Evolutionary conservation across 2,888 invertebrate species (phyloP), one percentile per base, ranked within the genome.

Genomic region (Apoda limacodes): DNA sequence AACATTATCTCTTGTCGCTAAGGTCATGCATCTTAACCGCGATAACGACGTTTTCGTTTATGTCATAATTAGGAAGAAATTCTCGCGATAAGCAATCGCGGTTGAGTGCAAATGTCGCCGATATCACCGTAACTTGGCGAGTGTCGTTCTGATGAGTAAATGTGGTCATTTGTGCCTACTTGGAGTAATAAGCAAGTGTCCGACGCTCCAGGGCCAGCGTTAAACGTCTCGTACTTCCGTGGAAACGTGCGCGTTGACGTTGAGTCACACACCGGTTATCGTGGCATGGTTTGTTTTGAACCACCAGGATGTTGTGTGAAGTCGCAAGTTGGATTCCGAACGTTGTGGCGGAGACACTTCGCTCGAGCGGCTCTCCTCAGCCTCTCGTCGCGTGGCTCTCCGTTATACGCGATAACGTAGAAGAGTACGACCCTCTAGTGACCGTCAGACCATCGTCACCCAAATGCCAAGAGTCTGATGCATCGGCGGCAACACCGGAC

Each of bases 251-350:
- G 55, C 51, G 69, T 60, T 76, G 78, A 78, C 51, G 69, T 60
- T 76, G 78, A 78, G 50, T 80, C 76, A 80, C 60, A 65, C 68
- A 72, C 74, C 74, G 78, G 76, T 75, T 78, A 74, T 75, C 76
- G 63, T 48, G 55, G 46, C 54, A 53, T 53, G 55, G 42, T 17
- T 17, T 17, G 17, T 17, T 44, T 42, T 43, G 48, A 50, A 48
- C 43, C 52, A 46, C 50, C 58, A 62, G 45, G 48, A 69, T 74
- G 68, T 34, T 42, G 52, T 70, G 72, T 56, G 74, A 70, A 54
- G 61, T 68, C 52, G 62, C 68, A 62, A 78, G 76, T 78, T 80
- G 78, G 76, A 65, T 80, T 55, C 81, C 82, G 66, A 63, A 58
- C 71, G 76, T 66, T 48, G 72, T 74, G 35, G 71, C 71, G 65